phyloP scores from a whole-genome alignment of 2,888 invertebrate species.

The Erpobdella octoculata region DNA sequence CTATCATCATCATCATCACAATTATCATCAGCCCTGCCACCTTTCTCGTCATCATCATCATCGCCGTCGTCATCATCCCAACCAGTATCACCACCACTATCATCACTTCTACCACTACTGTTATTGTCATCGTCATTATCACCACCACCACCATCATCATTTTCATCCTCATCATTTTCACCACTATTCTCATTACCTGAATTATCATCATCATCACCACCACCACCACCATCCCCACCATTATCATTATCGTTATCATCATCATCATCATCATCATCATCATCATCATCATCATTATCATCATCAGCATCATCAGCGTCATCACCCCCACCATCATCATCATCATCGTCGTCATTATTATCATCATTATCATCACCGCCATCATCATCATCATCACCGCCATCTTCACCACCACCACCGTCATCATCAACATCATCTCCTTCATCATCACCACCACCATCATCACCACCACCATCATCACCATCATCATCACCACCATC shows the following conservation, averaged over 20 bases:
- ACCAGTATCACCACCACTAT: not conserved
- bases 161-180: not conserved
- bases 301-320: slow-evolving; percentile 24
- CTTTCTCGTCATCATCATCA: not conserved
- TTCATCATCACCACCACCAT: slow-evolving; percentile 15
- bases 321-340: slow-evolving; percentile 18
- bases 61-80: not conserved
- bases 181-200: not conserved
- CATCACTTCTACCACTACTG: too few species aligned
- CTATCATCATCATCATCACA: not conserved
- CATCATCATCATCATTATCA: slow-evolving; percentile 22
- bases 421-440: slow-evolving; percentile 6
- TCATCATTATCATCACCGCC: slow-evolving; percentile 19
- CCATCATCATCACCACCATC: not conserved
- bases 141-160: not conserved
- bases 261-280: slow-evolving; percentile 13
- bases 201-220: slow-evolving; percentile 20
- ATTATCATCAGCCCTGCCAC: not conserved
- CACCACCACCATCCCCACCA: slow-evolving; percentile 20
- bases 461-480: slow-evolving; percentile 15
- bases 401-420: slow-evolving; percentile 18
- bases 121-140: not conserved
- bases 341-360: slow-evolving; percentile 19
- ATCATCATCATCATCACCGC: slow-evolving; percentile 25
- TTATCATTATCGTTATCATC: slow-evolving; percentile 16